Evolutionary conservation across 2,797 vertebrate genomes (phyloP).

Genomic region (Hybognathus amarus): DNA sequence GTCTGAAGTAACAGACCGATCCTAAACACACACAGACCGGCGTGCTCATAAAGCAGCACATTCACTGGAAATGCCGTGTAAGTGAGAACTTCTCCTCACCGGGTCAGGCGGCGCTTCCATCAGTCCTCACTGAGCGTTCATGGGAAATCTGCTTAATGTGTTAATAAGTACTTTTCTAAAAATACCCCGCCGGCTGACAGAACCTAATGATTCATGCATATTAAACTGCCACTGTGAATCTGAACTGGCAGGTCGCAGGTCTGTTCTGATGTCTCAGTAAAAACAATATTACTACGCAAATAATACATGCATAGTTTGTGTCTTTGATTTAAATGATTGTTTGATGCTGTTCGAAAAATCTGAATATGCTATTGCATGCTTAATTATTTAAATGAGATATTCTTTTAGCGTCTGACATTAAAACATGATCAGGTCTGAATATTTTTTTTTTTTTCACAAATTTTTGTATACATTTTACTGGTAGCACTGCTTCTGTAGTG

Average conservation of each 20-base stretch:
- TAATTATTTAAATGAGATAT: background rate
- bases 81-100: constrained; percentile 58
- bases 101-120: constrained; percentile 33
- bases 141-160: constrained; percentile 77
- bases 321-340: background rate
- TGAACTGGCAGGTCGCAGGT: constrained; percentile 75
- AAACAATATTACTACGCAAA: background rate
- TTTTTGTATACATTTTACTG: no score
- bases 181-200: constrained; percentile 75
- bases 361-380: background rate
- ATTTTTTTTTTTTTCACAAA: no score
- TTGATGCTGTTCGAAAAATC: background rate
- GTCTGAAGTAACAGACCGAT: background rate
- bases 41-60: background rate
- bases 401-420: no score
- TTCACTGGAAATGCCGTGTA: constrained; percentile 42
- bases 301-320: background rate
- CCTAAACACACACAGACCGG: constrained; percentile 1
- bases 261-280: background rate
- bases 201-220: constrained; percentile 70
- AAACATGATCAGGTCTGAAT: no score
- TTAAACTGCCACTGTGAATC: constrained; percentile 74
- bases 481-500: no score
- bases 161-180: constrained; percentile 82
- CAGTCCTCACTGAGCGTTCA: constrained; percentile 67